Conservation (phyloP, 2,113 vertebrate genomes). For the Phyllopteryx taeniolatus region DNA sequence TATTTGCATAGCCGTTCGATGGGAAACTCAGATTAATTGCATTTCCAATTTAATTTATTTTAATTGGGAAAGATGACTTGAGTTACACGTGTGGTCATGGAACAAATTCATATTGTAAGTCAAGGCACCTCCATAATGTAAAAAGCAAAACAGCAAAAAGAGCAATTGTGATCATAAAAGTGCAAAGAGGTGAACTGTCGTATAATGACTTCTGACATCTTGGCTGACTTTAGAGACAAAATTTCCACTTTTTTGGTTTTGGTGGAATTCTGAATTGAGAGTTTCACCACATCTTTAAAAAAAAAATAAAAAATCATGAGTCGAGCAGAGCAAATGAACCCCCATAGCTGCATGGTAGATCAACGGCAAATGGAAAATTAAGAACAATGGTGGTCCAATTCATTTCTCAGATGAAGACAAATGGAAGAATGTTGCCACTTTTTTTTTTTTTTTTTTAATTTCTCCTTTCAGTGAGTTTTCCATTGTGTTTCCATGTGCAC, state of each 20-base stretch:
- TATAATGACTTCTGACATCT: background rate
- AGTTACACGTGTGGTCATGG: background rate
- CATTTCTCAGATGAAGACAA: background rate
- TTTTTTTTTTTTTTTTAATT: background rate
- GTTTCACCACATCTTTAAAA: background rate
- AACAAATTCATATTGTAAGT: background rate
- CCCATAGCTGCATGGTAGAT: background rate
- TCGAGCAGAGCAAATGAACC: background rate
- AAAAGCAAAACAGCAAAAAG: background rate
- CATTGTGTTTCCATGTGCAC: background rate
- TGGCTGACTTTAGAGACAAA: too few species aligned
- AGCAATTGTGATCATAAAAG: background rate
- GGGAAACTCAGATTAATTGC: background rate
- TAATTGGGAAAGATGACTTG: background rate
- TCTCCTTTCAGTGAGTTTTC: background rate
- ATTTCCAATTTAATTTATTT: background rate
- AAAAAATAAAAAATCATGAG: too few species aligned
- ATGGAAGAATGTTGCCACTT: background rate
- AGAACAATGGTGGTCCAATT: background rate
- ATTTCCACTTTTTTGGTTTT: background rate
- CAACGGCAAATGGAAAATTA: background rate
- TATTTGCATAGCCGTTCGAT: too few species aligned
- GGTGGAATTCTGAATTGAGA: too few species aligned
- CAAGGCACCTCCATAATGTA: background rate
- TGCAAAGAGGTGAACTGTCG: background rate